Conservation (phyloP, 2,888 invertebrate species). For the Polylopha cassiicola region DNA sequence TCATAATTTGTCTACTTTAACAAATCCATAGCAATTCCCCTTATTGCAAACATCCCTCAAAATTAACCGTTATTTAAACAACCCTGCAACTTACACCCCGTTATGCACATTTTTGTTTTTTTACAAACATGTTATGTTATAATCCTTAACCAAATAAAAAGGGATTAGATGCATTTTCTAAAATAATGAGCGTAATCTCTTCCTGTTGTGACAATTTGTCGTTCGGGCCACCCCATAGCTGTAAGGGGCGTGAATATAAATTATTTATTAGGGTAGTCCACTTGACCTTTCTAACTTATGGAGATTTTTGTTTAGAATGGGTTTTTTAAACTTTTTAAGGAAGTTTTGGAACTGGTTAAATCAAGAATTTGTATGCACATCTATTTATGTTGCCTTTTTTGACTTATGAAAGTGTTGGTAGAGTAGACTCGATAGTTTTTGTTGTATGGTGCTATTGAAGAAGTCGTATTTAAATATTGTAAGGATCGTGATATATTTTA, state of each 20-base stretch:
- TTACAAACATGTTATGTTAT: too few relatives aligned
- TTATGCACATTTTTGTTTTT: constrained; percentile 12
- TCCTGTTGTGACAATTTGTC: constrained; percentile 54
- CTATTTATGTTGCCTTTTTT: too few relatives aligned
- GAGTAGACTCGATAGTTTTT: too few relatives aligned
- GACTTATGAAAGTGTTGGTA: too few relatives aligned
- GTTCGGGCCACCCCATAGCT: constrained; percentile 35
- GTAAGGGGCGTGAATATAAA: constrained; percentile 32
- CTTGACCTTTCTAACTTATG: constrained; percentile 21
- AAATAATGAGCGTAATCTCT: constrained; percentile 61
- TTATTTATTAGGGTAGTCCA: constrained; percentile 36
- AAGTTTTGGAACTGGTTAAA: too few relatives aligned
- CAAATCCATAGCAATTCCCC: too few relatives aligned
- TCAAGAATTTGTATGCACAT: too few relatives aligned
- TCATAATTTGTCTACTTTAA: too few relatives aligned
- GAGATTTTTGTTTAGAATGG: constrained; percentile 9
- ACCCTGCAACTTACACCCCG: constrained; percentile 16
- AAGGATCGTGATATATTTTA: too few relatives aligned
- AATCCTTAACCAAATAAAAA: constrained; percentile 36
- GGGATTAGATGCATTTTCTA: constrained; percentile 57
- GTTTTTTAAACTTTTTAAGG: too few relatives aligned
- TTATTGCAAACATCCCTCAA: constrained; percentile 13
- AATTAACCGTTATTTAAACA: constrained; percentile 16
- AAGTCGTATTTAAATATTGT: too few relatives aligned
- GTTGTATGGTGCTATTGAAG: too few relatives aligned